These are phyloP conservation scores for Nezara viridula DNA, from an alignment of 2,888 invertebrate species.

Conservation along the genomic window DNA sequence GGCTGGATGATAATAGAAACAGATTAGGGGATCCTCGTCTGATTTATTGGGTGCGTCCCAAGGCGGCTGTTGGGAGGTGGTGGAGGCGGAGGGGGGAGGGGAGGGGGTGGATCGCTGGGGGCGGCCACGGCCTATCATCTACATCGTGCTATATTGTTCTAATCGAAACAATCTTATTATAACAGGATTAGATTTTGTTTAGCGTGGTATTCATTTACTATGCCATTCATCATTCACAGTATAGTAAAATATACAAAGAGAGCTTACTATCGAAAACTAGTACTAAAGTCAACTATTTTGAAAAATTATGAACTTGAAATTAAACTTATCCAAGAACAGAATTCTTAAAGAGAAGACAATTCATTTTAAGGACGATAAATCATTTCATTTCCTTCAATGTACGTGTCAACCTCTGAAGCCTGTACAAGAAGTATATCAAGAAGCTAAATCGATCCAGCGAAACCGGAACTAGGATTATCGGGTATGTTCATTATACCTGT, in stretches of 20 bases:
- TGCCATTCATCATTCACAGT: not conserved
- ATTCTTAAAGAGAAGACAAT: no score
- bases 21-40: conserved; percentile 42
- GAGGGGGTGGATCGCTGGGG: not conserved
- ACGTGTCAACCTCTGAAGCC: no score
- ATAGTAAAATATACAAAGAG: not conserved
- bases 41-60: conserved; percentile 51
- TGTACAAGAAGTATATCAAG: no score
- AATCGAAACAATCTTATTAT: not conserved
- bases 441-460: no score
- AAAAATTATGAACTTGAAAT: no score
- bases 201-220: not conserved
- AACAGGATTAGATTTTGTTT: not conserved
- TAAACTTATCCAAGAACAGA: no score
- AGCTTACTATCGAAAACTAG: not conserved
- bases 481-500: no score
- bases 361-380: no score
- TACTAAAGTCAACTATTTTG: no score
- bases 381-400: no score
- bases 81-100: not conserved
- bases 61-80: conserved; percentile 17
- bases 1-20: conserved; percentile 53
- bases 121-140: not conserved
- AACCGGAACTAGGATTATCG: no score
- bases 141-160: not conserved